These are phyloP conservation scores for Elgonia sp. DNA, from an alignment of 2,888 invertebrate species.

Conservation along the genomic window DNA sequence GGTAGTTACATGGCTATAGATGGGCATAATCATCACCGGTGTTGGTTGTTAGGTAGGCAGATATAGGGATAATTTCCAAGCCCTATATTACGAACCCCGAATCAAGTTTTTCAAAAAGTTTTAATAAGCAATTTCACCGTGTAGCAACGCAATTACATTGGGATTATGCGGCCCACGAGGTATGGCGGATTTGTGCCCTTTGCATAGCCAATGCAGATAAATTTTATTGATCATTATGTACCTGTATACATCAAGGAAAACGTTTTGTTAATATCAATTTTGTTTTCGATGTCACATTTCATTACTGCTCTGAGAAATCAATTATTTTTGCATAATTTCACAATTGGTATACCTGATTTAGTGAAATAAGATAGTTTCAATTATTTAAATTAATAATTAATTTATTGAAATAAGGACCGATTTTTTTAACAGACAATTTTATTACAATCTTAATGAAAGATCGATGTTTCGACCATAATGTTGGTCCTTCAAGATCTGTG, in stretches of 20 bases:
- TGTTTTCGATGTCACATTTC: constrained; percentile 13
- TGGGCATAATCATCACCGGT: constrained; percentile 84
- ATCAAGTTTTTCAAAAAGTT: constrained; percentile 86
- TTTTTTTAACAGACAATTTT: no score
- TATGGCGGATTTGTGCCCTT: constrained; percentile 75
- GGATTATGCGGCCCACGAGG: constrained; percentile 81
- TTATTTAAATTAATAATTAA: no score
- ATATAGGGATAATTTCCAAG: constrained; percentile 86
- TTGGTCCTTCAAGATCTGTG: no score
- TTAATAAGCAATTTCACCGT: constrained; percentile 86
- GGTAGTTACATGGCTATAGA: constrained; percentile 83
- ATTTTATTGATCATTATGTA: constrained; percentile 74
- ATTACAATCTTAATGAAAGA: no score
- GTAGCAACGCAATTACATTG: constrained; percentile 84
- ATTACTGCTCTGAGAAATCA: background rate
- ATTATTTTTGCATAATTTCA: no score
- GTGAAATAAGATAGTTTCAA: no score
- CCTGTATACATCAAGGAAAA: constrained; percentile 35
- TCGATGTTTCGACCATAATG: no score
- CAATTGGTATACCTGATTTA: no score
- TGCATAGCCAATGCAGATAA: constrained; percentile 76
- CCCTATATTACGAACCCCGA: constrained; percentile 85
- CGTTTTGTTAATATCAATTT: constrained; percentile 38
- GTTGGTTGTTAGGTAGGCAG: constrained; percentile 83
- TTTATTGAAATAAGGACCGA: no score